phyloP scores from a whole-genome alignment of 2,113 vertebrate species.

The Gnathonemus longibarbis region DNA sequence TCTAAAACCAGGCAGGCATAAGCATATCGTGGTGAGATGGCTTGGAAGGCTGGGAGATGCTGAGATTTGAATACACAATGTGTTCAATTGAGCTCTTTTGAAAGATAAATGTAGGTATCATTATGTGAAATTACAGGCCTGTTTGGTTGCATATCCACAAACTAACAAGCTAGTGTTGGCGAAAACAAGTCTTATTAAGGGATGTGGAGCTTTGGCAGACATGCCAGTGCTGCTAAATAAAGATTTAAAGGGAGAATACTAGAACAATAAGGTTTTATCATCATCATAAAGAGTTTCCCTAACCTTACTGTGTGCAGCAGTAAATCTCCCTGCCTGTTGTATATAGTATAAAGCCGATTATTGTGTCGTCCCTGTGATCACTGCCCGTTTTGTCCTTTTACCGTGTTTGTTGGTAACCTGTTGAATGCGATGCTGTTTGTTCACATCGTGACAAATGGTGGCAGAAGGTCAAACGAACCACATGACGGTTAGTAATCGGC shows the following conservation, averaged over 20 bases:
- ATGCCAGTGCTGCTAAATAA: not conserved
- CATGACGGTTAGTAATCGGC: not conserved
- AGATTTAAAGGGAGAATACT: slow-evolving; percentile 10
- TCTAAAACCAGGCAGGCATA: slow-evolving; percentile 30
- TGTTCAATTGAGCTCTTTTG: not conserved
- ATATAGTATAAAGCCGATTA: not conserved
- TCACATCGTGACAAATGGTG: not conserved
- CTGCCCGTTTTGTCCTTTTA: not conserved
- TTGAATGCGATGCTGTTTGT: not conserved
- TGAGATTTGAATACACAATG: not conserved
- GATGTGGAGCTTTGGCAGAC: not conserved
- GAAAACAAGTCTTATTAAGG: not conserved
- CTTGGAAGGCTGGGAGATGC: not conserved
- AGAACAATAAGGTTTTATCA: slow-evolving; percentile 56
- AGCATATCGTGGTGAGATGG: not conserved
- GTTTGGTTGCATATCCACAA: not conserved
- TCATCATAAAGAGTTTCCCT: not conserved
- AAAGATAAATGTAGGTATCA: slow-evolving; percentile 13
- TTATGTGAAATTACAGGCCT: slow-evolving; percentile 13
- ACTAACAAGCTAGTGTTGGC: not conserved
- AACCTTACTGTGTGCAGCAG: not conserved
- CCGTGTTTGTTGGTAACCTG: not conserved
- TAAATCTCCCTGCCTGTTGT: not conserved
- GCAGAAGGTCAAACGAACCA: not conserved
- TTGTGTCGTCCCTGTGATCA: not conserved